Base-by-base conservation (phyloP, 2,888 invertebrate genomes). In the Parnassius glacialis region DNA sequence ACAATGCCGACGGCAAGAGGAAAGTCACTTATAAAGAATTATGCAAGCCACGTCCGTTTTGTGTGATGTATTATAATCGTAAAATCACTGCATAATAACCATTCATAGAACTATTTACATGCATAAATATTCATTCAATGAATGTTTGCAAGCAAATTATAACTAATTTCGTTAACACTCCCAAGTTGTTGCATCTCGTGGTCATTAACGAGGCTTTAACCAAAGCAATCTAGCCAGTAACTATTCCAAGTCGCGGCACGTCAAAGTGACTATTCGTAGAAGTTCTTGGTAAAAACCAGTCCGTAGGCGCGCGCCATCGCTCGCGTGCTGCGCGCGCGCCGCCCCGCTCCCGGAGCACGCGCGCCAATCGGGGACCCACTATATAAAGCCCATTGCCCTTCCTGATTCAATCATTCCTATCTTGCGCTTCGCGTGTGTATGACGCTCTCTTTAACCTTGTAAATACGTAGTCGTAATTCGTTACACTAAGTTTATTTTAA, bases 201-300 rank as follows among this genome's bases (percentile, higher is more conserved):
- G 61, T 47, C 58, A 51, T 55, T 79, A 81, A 83, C 80, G 81
- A 83, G 76, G 76, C 76, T 81, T 78, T 79, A 79, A 48, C 48
- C 13, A 72, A 71, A 75, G 75, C 74, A 80, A 81, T 80, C 79
- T 78, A 70, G 70, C 65, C 67, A 59, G 71, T 68, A 73, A 78
- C 74, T 74, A 80, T 81, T 79, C 78, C 74, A 77, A 80, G 78
- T 78, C 76, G 80, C 87, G 85, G 87, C 80, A 78, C 80, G 82
- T 86, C 89, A 90, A 90, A 90, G 89, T 79, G 74, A 78, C 80
- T 82, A 79, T 87, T 87, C 89, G 84, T 87, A 87, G 90, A 87
- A 89, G 80, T 81, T 74, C 80, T 81, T 76, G 70, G 80, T 84
- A 84, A 82, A 84, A 88, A 87, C 88, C 77, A 82, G 87, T 85